A percentile compares a stretch with the other conserved stretches of the same genome.
Evolutionary conservation across 2,888 invertebrate species (phyloP).

Genomic region (Cerastis leucographa): DNA sequence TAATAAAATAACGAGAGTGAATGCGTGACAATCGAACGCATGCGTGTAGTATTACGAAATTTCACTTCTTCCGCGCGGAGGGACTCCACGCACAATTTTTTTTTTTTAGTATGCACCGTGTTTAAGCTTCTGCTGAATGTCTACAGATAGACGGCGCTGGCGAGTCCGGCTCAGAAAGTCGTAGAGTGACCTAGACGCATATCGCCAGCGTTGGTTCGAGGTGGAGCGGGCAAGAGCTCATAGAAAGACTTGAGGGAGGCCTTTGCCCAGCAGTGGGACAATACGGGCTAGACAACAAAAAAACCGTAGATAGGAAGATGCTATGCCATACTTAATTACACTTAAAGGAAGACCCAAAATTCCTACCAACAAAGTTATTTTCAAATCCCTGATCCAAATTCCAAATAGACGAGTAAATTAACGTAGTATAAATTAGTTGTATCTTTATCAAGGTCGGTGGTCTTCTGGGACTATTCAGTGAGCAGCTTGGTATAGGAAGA

Average conservation of each 20-base stretch:
- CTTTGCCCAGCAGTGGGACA: not conserved
- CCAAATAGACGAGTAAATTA: conserved; percentile 35
- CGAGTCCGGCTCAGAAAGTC: not conserved
- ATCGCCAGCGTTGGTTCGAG: not conserved
- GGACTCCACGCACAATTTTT: no score
- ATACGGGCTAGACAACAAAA: not conserved
- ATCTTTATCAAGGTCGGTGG: conserved; percentile 32
- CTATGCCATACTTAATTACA: not conserved
- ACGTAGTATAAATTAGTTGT: conserved; percentile 39
- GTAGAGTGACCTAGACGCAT: not conserved
- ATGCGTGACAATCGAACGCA: no score
- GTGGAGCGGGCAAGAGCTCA: not conserved
- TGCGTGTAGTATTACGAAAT: no score
- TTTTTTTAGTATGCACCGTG: not conserved
- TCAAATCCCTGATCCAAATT: conserved; percentile 28
- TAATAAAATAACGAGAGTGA: no score
- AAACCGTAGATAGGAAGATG: not conserved
- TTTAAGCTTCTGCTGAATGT: not conserved
- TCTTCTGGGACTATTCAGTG: conserved; percentile 35
- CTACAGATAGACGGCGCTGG: not conserved
- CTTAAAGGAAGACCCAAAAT: not conserved
- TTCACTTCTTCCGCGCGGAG: no score
- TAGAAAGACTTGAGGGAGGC: not conserved
- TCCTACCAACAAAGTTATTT: conserved; percentile 1
- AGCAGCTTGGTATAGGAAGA: conserved; percentile 31